Percentiles rank a stretch among this genome's conserved stretches.
phyloP scores from a whole-genome alignment of 92 coral and sea anemone species.

The Porites lobata region DNA sequence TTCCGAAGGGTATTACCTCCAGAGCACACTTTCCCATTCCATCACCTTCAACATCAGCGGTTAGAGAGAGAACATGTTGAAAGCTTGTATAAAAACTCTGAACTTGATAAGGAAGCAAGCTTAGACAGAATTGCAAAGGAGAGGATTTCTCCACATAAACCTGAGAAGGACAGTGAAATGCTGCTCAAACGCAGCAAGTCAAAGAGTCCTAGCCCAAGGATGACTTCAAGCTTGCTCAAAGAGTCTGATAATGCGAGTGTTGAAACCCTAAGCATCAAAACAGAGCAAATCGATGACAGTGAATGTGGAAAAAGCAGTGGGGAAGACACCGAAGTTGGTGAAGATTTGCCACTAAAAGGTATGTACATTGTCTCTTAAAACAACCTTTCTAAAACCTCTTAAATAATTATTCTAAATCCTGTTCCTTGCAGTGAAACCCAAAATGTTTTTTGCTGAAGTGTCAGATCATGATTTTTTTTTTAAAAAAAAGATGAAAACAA shows the following conservation, averaged over 20 bases:
- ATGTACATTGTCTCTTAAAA: not conserved
- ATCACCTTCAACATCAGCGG: slow-evolving; percentile 87
- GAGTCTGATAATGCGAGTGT: slow-evolving; percentile 20
- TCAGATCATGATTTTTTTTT: too few relatives aligned
- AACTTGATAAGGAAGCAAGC: slow-evolving; percentile 68
- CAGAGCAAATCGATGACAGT: slow-evolving; percentile 5
- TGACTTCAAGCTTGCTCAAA: slow-evolving; percentile 57
- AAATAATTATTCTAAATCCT: too few relatives aligned
- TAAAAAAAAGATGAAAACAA: not conserved
- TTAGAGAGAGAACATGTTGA: slow-evolving; percentile 84
- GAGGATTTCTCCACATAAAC: slow-evolving; percentile 69
- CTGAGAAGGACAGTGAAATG: slow-evolving; percentile 62
- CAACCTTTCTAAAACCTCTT: too few relatives aligned
- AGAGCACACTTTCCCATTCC: slow-evolving; percentile 87
- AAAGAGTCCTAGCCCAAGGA: slow-evolving; percentile 78
- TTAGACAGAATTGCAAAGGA: slow-evolving; percentile 71
- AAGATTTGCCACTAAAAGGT: slow-evolving; percentile 16
- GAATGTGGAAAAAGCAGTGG: slow-evolving; percentile 46
- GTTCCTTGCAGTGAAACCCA: not conserved
- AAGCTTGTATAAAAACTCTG: slow-evolving; percentile 68
- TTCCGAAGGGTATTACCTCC: slow-evolving; percentile 85
- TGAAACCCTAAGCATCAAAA: slow-evolving; percentile 25
- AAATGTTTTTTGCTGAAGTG: too few relatives aligned
- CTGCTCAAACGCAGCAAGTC: slow-evolving; percentile 52
- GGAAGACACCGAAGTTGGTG: slow-evolving; percentile 20